These are phyloP conservation scores for Chromobotia macracanthus DNA, from an alignment of 2,797 vertebrate species.

Conservation along the genomic window DNA sequence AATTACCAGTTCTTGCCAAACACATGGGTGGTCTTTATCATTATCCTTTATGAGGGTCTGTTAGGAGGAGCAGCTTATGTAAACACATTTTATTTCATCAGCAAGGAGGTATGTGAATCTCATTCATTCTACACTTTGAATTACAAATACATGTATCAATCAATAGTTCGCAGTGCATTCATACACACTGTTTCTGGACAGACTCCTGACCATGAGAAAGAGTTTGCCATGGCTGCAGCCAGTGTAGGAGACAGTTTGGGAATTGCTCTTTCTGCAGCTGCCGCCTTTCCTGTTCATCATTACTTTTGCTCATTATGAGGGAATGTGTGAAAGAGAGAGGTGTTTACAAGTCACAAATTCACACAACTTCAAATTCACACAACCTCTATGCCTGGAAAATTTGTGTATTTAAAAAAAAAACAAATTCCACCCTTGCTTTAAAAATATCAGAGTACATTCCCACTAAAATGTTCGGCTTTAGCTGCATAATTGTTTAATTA, in stretches of 20 bases:
- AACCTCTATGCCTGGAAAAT: neutral
- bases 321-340: neutral
- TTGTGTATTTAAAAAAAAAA: neutral
- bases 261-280: constrained; percentile 79
- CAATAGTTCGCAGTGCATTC: neutral
- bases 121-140: neutral
- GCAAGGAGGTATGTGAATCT: constrained; percentile 75
- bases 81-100: constrained; percentile 88
- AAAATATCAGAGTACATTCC: neutral
- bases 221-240: constrained; percentile 86
- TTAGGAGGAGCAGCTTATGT: constrained; percentile 88
- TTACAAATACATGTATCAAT: neutral
- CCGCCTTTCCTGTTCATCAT: constrained; percentile 55
- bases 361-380: too few relatives aligned
- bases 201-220: constrained; percentile 75
- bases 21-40: constrained; percentile 75
- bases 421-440: neutral
- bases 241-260: constrained; percentile 84
- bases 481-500: too few relatives aligned
- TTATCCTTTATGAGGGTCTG: constrained; percentile 85
- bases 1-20: constrained; percentile 77
- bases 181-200: constrained; percentile 51
- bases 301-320: constrained; percentile 83
- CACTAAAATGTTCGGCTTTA: neutral
- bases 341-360: too few relatives aligned